phyloP scores from a whole-genome alignment of 2,113 vertebrate genomes.

The Crotalus viridis region DNA sequence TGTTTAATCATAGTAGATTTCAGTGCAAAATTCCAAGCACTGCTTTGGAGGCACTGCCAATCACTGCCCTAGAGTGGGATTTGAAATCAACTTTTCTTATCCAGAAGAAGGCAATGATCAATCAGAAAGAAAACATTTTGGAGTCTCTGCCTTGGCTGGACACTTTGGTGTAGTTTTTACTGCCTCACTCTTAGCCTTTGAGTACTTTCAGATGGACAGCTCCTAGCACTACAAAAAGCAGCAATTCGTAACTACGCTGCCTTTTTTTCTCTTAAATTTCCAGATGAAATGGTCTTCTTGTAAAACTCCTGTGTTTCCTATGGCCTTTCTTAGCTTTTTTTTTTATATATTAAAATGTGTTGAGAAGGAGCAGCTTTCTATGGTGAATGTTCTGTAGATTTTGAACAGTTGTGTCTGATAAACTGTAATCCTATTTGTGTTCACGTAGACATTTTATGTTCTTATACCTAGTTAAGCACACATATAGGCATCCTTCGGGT shows the following conservation, averaged over 20 bases:
- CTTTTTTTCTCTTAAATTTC: neutral
- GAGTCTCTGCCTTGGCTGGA: neutral
- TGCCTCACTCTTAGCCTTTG: neutral
- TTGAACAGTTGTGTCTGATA: neutral
- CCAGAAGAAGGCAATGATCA: neutral
- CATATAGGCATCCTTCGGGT: neutral
- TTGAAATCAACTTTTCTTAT: neutral
- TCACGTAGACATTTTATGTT: neutral
- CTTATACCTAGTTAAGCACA: neutral
- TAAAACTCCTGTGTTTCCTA: neutral
- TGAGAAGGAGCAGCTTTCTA: neutral
- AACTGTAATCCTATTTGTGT: neutral
- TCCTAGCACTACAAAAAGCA: neutral
- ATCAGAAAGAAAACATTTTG: neutral
- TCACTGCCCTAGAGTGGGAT: neutral
- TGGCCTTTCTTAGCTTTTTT: neutral
- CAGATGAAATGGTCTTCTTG: neutral
- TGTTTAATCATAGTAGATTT: neutral
- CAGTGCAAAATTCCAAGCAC: neutral
- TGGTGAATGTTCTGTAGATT: neutral
- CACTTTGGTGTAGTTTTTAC: neutral
- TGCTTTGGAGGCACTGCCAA: neutral
- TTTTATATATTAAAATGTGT: neutral
- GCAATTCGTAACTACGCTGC: neutral
- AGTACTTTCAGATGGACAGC: neutral